Percentiles rank a stretch among this genome's conserved stretches.
phyloP scores from a whole-genome alignment of 1,140 invertebrate species.

The Wasmannia auropunctata region DNA sequence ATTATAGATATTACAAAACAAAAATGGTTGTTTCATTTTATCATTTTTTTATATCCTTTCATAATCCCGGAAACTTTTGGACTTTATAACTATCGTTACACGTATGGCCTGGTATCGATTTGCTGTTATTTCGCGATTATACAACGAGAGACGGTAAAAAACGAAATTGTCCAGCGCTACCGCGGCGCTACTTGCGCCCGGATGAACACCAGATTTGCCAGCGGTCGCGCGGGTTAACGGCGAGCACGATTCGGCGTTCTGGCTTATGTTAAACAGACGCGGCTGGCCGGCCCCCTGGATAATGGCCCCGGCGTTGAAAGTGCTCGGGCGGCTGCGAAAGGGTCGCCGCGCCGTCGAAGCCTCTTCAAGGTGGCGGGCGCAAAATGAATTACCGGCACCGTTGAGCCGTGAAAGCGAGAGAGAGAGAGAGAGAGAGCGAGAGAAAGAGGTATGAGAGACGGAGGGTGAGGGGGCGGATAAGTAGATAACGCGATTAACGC shows the following conservation, averaged over 20 bases:
- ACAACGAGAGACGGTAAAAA: not conserved
- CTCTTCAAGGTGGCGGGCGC: conserved; percentile 51
- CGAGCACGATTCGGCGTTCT: conserved; percentile 23
- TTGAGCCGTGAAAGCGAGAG: conserved; percentile 62
- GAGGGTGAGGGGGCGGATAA: conserved; percentile 53
- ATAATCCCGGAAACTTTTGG: not conserved
- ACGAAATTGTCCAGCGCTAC: not conserved
- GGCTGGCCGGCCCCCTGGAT: conserved; percentile 48
- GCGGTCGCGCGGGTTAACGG: conserved; percentile 15
- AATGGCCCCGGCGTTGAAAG: conserved; percentile 54
- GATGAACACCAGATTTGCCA: conserved; percentile 27
- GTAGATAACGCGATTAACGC: conserved; percentile 73
- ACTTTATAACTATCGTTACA: no score
- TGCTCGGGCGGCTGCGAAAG: conserved; percentile 59
- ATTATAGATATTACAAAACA: not conserved
- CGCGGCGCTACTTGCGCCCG: not conserved
- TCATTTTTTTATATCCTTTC: not conserved
- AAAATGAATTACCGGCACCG: conserved; percentile 71
- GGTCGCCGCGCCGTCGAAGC: conserved; percentile 65
- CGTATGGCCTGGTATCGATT: not conserved
- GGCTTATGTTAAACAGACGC: conserved; percentile 53
- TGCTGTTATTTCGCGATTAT: not conserved
- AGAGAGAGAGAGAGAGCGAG: not conserved
- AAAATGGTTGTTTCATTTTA: not conserved
- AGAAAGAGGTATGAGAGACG: not conserved